Evolutionary conservation across 23 tunicate species (phyloP).

Genomic region (Trididemnum clinides): DNA sequence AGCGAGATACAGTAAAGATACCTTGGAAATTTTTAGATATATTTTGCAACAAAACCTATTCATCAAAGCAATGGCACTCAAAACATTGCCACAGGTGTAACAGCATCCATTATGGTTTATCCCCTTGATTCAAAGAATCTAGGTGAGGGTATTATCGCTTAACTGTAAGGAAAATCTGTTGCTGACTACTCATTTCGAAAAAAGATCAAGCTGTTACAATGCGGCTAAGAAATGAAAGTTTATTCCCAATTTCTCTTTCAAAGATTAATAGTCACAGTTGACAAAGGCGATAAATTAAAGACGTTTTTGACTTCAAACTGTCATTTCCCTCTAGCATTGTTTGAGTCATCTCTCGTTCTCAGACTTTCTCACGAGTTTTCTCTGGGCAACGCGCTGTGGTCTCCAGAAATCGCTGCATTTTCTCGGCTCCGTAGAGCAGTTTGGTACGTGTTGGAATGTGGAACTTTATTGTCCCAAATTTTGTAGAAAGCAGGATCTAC

Average conservation of each 20-base stretch:
- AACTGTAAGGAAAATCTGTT: too few species aligned
- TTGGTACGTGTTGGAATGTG: not conserved
- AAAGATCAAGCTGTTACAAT: too few species aligned
- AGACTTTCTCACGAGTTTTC: not conserved
- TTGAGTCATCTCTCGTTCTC: not conserved
- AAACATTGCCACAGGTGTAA: not conserved
- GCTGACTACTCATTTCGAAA: too few species aligned
- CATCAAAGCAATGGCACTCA: not conserved
- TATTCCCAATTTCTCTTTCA: not conserved
- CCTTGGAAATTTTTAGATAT: not conserved
- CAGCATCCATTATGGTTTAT: not conserved
- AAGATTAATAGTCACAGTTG: not conserved
- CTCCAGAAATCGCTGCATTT: not conserved
- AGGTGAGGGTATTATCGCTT: not conserved
- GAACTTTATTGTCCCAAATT: not conserved
- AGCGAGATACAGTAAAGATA: not conserved
- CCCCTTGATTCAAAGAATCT: not conserved
- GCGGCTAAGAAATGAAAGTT: not conserved
- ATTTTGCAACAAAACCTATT: not conserved
- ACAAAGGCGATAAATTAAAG: not conserved
- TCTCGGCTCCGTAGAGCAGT: not conserved
- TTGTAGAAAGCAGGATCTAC: not conserved
- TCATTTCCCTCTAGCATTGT: not conserved
- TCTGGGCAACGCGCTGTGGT: not conserved
- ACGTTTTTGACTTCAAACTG: not conserved